Conservation (phyloP, 2,797 vertebrate genomes). For the Synaphobranchus kaupii region DNA sequence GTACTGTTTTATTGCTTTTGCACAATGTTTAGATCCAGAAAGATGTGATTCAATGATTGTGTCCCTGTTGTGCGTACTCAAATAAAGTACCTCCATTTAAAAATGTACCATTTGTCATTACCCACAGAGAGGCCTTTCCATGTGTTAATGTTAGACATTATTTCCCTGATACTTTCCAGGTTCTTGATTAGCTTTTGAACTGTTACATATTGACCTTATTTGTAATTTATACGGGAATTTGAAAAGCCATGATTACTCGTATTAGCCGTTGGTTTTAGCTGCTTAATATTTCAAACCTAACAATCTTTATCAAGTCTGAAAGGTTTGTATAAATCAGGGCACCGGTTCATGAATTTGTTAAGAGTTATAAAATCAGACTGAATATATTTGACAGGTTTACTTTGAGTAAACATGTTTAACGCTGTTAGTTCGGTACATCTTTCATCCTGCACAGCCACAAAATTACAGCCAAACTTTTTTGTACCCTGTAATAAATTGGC, state of each 20-base stretch:
- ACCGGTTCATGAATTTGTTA: not conserved
- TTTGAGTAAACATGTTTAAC: not conserved
- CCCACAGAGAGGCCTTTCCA: not conserved
- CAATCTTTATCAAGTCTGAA: not conserved
- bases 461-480: not conserved
- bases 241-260: not conserved
- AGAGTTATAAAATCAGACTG: not conserved
- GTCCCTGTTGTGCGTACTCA: not conserved
- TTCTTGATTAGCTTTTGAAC: not conserved
- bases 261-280: not conserved
- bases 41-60: not conserved
- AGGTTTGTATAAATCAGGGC: not conserved
- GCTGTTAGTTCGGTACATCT: not conserved
- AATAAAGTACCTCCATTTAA: not conserved
- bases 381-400: not conserved
- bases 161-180: not conserved
- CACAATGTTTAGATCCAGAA: not conserved
- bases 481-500: not conserved
- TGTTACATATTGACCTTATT: not conserved
- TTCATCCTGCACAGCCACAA: not conserved
- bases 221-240: not conserved
- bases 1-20: not conserved
- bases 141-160: not conserved
- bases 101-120: not conserved
- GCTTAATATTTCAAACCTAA: not conserved